These are phyloP conservation scores for Rallus crepitans DNA, from an alignment of 2,797 vertebrate species.

Conservation along the genomic window DNA sequence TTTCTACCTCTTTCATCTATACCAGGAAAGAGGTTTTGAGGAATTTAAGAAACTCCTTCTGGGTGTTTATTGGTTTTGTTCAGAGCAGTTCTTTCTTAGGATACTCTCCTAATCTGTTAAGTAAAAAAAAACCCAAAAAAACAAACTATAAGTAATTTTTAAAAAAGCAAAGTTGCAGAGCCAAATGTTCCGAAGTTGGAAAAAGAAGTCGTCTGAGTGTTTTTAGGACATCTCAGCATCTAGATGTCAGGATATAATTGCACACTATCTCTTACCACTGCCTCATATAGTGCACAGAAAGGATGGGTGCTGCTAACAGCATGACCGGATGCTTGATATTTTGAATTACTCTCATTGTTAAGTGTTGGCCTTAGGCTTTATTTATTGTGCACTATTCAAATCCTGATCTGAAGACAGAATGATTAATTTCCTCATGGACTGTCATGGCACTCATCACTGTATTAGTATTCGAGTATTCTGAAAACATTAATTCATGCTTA, in stretches of 20 bases:
- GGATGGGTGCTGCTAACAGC: conserved; percentile 35
- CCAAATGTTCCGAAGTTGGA: conserved; percentile 12
- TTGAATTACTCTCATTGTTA: conserved; percentile 57
- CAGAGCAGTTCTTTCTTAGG: neutral
- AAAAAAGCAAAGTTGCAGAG: neutral
- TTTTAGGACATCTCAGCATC: neutral
- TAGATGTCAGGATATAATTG: neutral
- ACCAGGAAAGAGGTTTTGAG: neutral
- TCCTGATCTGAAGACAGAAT: conserved; percentile 49
- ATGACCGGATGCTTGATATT: conserved; percentile 41
- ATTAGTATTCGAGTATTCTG: conserved; percentile 20
- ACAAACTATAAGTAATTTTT: too few relatives aligned
- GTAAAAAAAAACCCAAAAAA: neutral
- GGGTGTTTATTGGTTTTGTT: neutral
- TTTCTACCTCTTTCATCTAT: neutral
- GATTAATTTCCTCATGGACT: conserved; percentile 55
- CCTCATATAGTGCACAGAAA: conserved; percentile 31
- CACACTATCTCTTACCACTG: conserved; percentile 31
- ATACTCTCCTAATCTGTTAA: neutral
- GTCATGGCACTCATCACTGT: conserved; percentile 45
- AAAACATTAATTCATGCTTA: conserved; percentile 59
- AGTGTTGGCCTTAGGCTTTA: conserved; percentile 37
- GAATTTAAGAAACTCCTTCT: neutral
- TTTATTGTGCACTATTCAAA: conserved; percentile 56
- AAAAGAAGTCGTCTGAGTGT: conserved; percentile 39